A percentile compares a stretch with the other conserved stretches of the same genome.
Conservation (phyloP, 2,797 vertebrate genomes). For the Tarsius wallacei region DNA sequence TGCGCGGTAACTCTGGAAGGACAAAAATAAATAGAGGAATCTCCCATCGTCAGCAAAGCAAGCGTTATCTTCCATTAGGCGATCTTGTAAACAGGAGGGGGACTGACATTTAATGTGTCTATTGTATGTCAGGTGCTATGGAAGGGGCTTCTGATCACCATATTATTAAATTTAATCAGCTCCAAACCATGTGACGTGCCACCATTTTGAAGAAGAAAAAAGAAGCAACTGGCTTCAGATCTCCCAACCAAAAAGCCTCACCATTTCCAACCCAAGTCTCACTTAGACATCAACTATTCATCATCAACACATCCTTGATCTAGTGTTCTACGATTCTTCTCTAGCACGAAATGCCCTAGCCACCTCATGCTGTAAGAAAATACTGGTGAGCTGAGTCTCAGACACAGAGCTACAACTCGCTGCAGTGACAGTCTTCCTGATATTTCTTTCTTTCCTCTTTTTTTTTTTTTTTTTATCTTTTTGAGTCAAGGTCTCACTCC, state of each 20-base stretch:
- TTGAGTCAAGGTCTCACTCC: too few relatives aligned
- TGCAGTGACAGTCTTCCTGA: too few relatives aligned
- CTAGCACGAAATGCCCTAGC: not conserved
- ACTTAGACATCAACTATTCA: not conserved
- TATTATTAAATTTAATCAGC: not conserved
- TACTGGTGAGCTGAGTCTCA: not conserved
- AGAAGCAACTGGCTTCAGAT: not conserved
- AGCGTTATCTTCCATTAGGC: not conserved
- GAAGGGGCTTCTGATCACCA: not conserved
- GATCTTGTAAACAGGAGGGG: not conserved
- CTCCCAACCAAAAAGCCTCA: not conserved
- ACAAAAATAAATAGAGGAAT: conserved; percentile 19
- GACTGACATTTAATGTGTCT: not conserved
- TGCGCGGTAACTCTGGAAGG: not conserved
- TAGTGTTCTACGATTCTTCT: not conserved
- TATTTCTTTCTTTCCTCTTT: not conserved
- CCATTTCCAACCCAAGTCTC: not conserved
- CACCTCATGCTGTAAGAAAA: not conserved
- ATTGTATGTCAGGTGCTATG: too few relatives aligned
- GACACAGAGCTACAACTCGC: not conserved
- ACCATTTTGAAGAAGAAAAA: conserved; percentile 38
- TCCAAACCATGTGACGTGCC: not conserved
- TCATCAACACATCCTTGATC: not conserved
- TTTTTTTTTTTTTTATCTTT: too few relatives aligned
- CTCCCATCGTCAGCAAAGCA: not conserved